Conservation (phyloP, 2,888 invertebrate genomes). For the Rhingia rostrata region DNA sequence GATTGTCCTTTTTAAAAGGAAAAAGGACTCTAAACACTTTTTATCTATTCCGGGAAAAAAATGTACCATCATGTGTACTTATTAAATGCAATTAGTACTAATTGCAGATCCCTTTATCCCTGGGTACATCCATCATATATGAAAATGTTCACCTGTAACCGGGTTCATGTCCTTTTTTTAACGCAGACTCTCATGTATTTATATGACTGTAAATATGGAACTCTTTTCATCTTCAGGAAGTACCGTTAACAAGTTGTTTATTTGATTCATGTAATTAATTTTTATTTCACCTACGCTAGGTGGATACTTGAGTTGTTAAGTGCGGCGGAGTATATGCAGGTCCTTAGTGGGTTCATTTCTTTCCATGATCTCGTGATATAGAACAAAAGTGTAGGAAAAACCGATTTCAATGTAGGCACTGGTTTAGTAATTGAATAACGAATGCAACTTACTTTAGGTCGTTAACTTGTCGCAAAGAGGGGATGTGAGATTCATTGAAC, state of each 20-base stretch:
- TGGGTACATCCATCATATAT: slow-evolving; percentile 2
- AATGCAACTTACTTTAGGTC: background rate
- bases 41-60: background rate
- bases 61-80: slow-evolving; percentile 41
- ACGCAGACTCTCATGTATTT: slow-evolving; percentile 2
- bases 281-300: slow-evolving; percentile 32
- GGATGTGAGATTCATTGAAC: background rate
- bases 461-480: background rate
- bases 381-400: too few relatives aligned
- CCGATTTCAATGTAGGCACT: too few relatives aligned
- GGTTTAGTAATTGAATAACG: background rate
- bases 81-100: slow-evolving; percentile 64
- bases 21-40: slow-evolving; percentile 3
- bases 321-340: slow-evolving; percentile 42
- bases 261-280: slow-evolving; percentile 67
- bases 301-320: slow-evolving; percentile 23
- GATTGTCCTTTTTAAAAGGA: slow-evolving; percentile 9
- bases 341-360: slow-evolving; percentile 53
- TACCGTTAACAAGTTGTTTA: slow-evolving; percentile 44
- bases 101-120: slow-evolving; percentile 58
- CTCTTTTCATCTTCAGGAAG: slow-evolving; percentile 26
- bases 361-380: background rate
- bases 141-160: slow-evolving; percentile 16
- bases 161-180: slow-evolving; percentile 34
- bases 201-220: slow-evolving; percentile 18